These are phyloP conservation scores for Polydrusus tereticollis DNA, from an alignment of 2,888 invertebrate species.

Conservation along the genomic window DNA sequence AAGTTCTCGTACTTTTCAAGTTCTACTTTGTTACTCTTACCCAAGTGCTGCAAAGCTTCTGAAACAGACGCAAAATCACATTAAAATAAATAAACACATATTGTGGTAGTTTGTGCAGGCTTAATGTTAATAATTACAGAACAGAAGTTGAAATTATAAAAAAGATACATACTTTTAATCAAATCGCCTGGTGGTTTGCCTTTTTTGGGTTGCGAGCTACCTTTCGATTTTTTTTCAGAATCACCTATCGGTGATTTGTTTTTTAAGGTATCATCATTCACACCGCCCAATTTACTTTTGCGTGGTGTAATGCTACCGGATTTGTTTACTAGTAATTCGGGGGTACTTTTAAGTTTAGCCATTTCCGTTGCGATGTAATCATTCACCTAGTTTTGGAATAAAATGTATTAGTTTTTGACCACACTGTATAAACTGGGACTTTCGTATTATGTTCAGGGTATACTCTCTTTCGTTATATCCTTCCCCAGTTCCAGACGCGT, in stretches of 20 bases:
- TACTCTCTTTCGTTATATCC: too few relatives aligned
- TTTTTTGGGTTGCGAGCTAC: neutral
- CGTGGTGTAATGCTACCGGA: too few relatives aligned
- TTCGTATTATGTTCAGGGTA: too few relatives aligned
- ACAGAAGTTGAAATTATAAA: neutral
- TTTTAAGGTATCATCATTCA: neutral
- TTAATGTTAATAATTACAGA: too few relatives aligned
- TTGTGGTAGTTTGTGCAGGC: too few relatives aligned
- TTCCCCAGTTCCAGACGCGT: too few relatives aligned
- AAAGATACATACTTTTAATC: slow-evolving; percentile 10
- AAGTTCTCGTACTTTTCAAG: slow-evolving; percentile 54
- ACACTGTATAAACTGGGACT: too few relatives aligned
- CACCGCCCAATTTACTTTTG: too few relatives aligned
- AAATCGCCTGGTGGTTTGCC: neutral
- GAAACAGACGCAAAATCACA: slow-evolving; percentile 12
- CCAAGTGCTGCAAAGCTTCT: slow-evolving; percentile 16
- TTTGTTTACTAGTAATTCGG: too few relatives aligned
- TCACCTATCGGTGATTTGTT: neutral
- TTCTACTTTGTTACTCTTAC: slow-evolving; percentile 49
- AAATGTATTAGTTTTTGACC: too few relatives aligned
- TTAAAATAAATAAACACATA: too few relatives aligned
- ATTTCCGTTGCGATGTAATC: slow-evolving; percentile 50
- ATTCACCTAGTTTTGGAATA: slow-evolving; percentile 25
- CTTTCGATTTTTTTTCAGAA: slow-evolving; percentile 43
- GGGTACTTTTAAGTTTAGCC: slow-evolving; percentile 42